These are phyloP conservation scores for Arbacia lixula DNA, from an alignment of 53 echinoderm and acorn worm species.

Conservation along the genomic window DNA sequence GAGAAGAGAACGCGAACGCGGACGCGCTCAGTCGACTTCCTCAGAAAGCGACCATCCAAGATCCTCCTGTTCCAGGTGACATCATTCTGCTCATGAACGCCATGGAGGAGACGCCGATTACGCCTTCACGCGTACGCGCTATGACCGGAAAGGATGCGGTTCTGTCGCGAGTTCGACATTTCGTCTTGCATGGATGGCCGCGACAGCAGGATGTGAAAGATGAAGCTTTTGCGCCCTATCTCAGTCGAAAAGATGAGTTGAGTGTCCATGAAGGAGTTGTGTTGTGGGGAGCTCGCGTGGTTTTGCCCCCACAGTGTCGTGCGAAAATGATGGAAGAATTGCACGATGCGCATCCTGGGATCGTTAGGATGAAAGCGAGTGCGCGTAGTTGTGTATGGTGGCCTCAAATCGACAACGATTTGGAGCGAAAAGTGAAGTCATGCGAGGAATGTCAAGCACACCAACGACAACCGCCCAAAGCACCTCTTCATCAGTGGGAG, in stretches of 20 bases:
- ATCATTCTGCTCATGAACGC: constrained; percentile 47
- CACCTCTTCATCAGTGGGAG: constrained; percentile 34
- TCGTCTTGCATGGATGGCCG: constrained; percentile 56
- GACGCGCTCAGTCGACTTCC: constrained; percentile 50
- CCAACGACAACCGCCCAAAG: constrained; percentile 49
- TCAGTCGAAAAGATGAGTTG: constrained; percentile 34
- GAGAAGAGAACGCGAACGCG: constrained; percentile 56
- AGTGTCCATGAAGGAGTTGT: constrained; percentile 43
- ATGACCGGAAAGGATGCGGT: constrained; percentile 59
- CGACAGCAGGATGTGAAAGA: too few relatives aligned
- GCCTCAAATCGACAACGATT: constrained; percentile 41
- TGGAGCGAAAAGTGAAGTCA: constrained; percentile 9
- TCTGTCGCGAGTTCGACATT: constrained; percentile 47
- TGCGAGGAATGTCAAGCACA: constrained; percentile 10
- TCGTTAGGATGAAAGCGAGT: constrained; percentile 29
- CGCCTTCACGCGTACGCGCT: constrained; percentile 13
- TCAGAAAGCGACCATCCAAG: background rate
- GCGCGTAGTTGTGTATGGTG: constrained; percentile 32
- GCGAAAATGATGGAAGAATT: constrained; percentile 53
- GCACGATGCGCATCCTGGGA: constrained; percentile 63
- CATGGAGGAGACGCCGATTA: constrained; percentile 54
- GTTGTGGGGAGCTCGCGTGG: constrained; percentile 64
- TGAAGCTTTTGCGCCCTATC: constrained; percentile 24
- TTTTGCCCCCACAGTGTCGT: constrained; percentile 22
- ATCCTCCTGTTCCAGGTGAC: constrained; percentile 58